Percentiles rank a stretch among this genome's conserved stretches.
Evolutionary conservation across 2,888 invertebrate species (phyloP).

Genomic region (Cheilosia vernalis): DNA sequence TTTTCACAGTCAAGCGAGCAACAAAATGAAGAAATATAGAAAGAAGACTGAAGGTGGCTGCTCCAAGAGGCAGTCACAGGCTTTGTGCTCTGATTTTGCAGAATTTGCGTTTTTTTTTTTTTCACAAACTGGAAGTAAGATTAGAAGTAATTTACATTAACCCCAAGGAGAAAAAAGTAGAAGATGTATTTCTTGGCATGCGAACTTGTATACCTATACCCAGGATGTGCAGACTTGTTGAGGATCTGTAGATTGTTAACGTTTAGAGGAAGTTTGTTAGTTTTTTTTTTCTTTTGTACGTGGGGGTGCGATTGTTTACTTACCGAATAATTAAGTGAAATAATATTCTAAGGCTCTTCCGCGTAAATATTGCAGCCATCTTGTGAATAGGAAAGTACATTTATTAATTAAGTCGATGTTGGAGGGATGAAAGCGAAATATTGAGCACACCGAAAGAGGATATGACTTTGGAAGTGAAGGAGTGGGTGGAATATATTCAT

Average conservation of each 20-base stretch:
- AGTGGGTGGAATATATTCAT: no score
- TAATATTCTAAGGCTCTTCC: constrained; percentile 36
- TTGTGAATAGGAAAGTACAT: constrained; percentile 34
- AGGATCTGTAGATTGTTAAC: constrained; percentile 44
- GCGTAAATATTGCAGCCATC: constrained; percentile 32
- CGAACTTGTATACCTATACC: constrained; percentile 8
- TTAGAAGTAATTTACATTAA: constrained; percentile 53
- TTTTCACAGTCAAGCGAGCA: constrained; percentile 23
- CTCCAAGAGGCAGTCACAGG: background rate
- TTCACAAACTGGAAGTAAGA: constrained; percentile 25
- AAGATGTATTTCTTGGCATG: background rate
- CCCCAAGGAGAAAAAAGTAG: constrained; percentile 26
- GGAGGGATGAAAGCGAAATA: background rate
- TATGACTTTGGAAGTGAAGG: constrained; percentile 10
- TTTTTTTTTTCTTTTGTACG: no score
- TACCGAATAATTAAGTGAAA: constrained; percentile 58
- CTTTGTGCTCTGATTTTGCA: constrained; percentile 26
- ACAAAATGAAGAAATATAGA: constrained; percentile 12
- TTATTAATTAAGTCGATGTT: constrained; percentile 56
- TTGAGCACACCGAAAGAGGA: background rate
- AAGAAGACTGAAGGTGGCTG: background rate
- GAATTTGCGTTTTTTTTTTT: constrained; percentile 3
- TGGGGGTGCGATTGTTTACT: constrained; percentile 38
- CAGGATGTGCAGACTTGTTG: constrained; percentile 43
- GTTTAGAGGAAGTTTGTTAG: constrained; percentile 2